A percentile compares a stretch with the other conserved stretches of the same genome.
Evolutionary conservation across 2,797 vertebrate genomes (phyloP).

Genomic region (Champsocephalus gunnari): DNA sequence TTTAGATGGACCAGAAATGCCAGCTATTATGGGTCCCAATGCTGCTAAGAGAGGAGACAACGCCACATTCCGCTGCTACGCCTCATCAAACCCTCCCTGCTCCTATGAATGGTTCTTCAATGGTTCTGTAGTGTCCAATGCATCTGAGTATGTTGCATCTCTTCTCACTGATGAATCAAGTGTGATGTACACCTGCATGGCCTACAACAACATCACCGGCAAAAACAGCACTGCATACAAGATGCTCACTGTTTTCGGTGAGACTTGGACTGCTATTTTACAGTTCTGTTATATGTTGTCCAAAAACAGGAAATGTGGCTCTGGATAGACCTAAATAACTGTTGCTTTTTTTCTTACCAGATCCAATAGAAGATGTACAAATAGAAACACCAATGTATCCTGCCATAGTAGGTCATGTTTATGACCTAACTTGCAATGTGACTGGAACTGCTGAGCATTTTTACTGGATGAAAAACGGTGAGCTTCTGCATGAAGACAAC

Average conservation of each 20-base stretch:
- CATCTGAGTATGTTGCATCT: conserved; percentile 42
- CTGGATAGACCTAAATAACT: not conserved
- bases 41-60: conserved; percentile 18
- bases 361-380: conserved; percentile 32
- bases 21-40: conserved; percentile 37
- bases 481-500: conserved; percentile 22
- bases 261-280: conserved; percentile 22
- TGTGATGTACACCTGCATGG: conserved; percentile 65
- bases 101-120: conserved; percentile 65
- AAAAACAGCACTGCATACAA: conserved; percentile 47
- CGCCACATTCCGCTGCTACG: conserved; percentile 51
- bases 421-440: conserved; percentile 62
- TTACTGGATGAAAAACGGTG: conserved; percentile 68
- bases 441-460: conserved; percentile 52
- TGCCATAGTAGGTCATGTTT: conserved; percentile 45
- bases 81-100: conserved; percentile 63
- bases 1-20: conserved; percentile 67
- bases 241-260: conserved; percentile 63
- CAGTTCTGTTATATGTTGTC: not conserved
- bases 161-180: conserved; percentile 40
- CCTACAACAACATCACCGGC: conserved; percentile 66
- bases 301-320: not conserved
- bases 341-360: conserved; percentile 46
- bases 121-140: conserved; percentile 29
- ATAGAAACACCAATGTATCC: conserved; percentile 12